Evolutionary conservation across 2,888 invertebrate genomes (phyloP), one percentile per base, ranked within the genome.

Genomic region (Diplolepis rosae): DNA sequence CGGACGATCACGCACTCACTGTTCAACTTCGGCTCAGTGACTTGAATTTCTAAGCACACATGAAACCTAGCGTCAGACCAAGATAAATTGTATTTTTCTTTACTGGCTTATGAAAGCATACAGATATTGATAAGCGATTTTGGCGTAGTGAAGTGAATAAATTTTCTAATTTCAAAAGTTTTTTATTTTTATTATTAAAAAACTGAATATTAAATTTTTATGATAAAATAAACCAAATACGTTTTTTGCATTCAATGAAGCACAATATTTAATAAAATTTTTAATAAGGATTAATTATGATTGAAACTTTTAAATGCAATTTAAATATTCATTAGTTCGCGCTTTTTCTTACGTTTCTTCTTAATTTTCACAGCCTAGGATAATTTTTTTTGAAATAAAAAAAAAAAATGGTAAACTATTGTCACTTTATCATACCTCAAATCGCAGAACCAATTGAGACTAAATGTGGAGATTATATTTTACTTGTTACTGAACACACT

Each of bases 41-140:
- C 61, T 79, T 68, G 87, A 85, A 85, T 87, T 82, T 78, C 79
- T 80, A 79, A 82, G 69, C 76, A 81, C 76, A 79, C 73, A 65
- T 30, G 15, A 22, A 52, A 54, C 28, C 32, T 22, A 22, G 24
- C 56, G 24, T 24, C 24, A 32, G 15, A 9, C 18, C 11, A 24
- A 61, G 32, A 39, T 32, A n/a, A 13, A 51, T 61, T 39, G 24
- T 61, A 11, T 32, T 24, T 13, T 11, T 24, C 13, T 24, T 24
- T 24, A 24, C 24, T 61, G 18, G 1, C 32, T 39, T 39, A 6
- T 11, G 7, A 27, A n/a, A n/a, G n/a, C n/a, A n/a, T n/a, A n/a
- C 18, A 50, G 13, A 30, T 18, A 15, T 54, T 15, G 7, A 28
- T 54, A 7, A 9, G 1, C 7, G 4, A 24, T 51, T 18, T 51